phyloP scores from a whole-genome alignment of 1,140 invertebrate genomes.

The Drosophila nasuta region DNA sequence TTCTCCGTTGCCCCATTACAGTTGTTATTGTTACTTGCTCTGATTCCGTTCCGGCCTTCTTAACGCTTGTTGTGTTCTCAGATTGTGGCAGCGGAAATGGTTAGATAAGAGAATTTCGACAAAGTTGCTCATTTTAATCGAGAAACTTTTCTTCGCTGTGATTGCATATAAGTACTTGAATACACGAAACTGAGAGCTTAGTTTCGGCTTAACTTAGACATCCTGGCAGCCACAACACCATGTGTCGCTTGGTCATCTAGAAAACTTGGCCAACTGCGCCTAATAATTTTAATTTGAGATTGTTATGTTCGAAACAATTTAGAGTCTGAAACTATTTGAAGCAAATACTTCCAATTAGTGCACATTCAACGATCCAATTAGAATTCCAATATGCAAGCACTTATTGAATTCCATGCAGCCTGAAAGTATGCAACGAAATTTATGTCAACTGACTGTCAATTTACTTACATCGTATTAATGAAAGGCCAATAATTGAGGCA shows the following conservation, averaged over 20 bases:
- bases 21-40: constrained; percentile 39
- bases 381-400: not conserved
- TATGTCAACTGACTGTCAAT: not conserved
- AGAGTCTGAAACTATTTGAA: not conserved
- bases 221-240: constrained; percentile 45
- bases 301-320: not conserved
- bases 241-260: constrained; percentile 8
- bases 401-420: constrained; percentile 13
- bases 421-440: constrained; percentile 51
- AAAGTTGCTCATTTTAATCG: constrained; percentile 77
- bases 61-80: constrained; percentile 28
- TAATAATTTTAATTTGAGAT: constrained; percentile 32
- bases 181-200: constrained; percentile 12
- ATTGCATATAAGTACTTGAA: constrained; percentile 54
- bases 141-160: constrained; percentile 73
- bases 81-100: constrained; percentile 64
- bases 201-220: constrained; percentile 12
- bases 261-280: constrained; percentile 7
- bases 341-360: not conserved
- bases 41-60: constrained; percentile 45
- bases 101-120: constrained; percentile 70
- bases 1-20: constrained; percentile 44
- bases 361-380: constrained; percentile 11
- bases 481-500: constrained; percentile 37
- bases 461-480: constrained; percentile 16